Evolutionary conservation across 1,140 invertebrate species (phyloP), one percentile per base, ranked within the genome.

Genomic region (Pseudachorutes palmiensis): DNA sequence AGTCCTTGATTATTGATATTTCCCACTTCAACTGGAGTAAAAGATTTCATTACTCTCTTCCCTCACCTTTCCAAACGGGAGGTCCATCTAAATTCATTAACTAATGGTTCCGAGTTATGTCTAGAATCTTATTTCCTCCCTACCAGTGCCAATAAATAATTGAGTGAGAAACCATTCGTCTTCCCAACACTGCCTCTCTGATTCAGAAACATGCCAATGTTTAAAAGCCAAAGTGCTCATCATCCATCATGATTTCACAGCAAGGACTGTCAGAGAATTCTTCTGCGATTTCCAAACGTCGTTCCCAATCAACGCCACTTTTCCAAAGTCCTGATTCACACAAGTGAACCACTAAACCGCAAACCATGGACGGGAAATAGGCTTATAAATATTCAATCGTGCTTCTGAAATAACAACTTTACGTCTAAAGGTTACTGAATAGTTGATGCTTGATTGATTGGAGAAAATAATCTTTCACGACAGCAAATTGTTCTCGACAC

Each of bases 91-190:
- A 55, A 14, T 55, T 12, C 51, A 55, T 55, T 55, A 19, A 26
- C 51, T 55, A 55, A 55, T 55, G 51, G 51, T 3, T 5, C 5
- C 24, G 51, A 55, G 9, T 24, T 55, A 24, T 14, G 9, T 19
- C 51, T 41, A 41, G 5, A 5, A 9, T 41, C 5, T 41, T 41
- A 41, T 41, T 41, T 24, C 24, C 51, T 55, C 24, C 51, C 9
- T 45, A 12, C 36, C 36, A 45, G 36, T 19, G 9, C 12, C 41
- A 49, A 30, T 68, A 66, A 72, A 72, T 72, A 72, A 72, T 72
- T 72, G 70, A 72, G 67, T 63, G 61, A 69, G 48, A 63, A 55
- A 28, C 57, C 65, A 69, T 72, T 69, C 70, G 64, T 69, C 67
- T 69, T 69, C 29, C n/a, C 30, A 69, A 68, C 67, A 67, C 61